These are phyloP conservation scores for Parazoanthus atlanticus DNA, from an alignment of 92 coral and sea anemone genomes.

Conservation along the genomic window DNA sequence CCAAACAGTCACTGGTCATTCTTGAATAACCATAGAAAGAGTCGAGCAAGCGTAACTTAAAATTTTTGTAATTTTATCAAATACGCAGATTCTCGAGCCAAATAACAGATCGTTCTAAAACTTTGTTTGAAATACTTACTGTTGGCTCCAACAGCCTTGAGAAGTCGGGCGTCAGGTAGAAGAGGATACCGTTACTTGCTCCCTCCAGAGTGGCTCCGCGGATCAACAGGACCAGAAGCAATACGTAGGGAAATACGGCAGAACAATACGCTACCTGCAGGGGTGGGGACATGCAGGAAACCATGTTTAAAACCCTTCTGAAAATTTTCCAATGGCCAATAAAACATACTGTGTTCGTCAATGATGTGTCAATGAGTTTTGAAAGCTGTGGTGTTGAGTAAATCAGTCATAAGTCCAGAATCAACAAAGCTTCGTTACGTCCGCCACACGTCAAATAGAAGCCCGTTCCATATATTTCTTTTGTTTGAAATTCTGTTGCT, in stretches of 20 bases:
- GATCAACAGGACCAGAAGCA: constrained; percentile 70
- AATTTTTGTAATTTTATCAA: too few species aligned
- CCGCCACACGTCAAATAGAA: neutral
- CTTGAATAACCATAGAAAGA: too few species aligned
- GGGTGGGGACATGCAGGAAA: neutral
- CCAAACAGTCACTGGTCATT: neutral
- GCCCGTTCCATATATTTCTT: neutral
- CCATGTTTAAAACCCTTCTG: neutral
- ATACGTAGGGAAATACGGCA: constrained; percentile 84
- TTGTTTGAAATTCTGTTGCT: neutral
- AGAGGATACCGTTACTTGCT: constrained; percentile 76
- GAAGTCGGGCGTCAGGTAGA: constrained; percentile 86
- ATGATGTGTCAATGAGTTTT: neutral
- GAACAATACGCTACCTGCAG: constrained; percentile 89
- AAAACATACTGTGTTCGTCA: too few species aligned
- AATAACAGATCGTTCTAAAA: too few species aligned
- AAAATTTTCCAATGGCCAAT: too few species aligned
- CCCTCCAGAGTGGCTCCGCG: constrained; percentile 97
- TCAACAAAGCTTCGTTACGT: neutral
- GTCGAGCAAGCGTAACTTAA: neutral
- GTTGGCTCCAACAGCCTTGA: constrained; percentile 67
- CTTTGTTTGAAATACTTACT: constrained; percentile 39
- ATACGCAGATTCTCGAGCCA: neutral
- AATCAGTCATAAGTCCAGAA: neutral
- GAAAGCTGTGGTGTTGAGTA: neutral